Percentiles rank a stretch among this genome's conserved stretches.
phyloP scores from a whole-genome alignment of 1,140 invertebrate species.

The Euwallacea fornicatus region DNA sequence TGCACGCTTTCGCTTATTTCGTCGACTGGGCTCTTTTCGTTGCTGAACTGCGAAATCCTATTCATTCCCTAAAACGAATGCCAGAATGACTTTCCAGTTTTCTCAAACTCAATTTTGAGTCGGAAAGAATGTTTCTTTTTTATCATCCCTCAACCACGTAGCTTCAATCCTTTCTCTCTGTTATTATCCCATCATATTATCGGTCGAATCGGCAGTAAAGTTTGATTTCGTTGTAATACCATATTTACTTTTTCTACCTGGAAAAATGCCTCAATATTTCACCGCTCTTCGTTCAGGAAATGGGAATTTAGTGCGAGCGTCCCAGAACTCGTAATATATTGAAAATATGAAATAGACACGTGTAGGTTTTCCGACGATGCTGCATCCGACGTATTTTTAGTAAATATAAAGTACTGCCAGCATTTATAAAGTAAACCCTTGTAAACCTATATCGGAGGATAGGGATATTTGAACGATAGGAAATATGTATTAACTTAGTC shows the following conservation, averaged over 20 bases:
- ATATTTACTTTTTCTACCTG: constrained; percentile 8
- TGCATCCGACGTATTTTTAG: not conserved
- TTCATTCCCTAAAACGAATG: constrained; percentile 5
- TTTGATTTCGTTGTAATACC: constrained; percentile 8
- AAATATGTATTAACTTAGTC: no score
- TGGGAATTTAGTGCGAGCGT: constrained; percentile 1
- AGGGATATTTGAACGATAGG: no score
- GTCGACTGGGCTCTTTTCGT: constrained; percentile 6
- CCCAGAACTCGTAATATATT: constrained; percentile 3
- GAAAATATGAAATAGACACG: constrained; percentile 10
- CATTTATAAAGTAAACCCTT: not conserved
- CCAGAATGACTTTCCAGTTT: constrained; percentile 1
- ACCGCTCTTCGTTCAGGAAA: not conserved
- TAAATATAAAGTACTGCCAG: constrained; percentile 1
- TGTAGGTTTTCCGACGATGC: constrained; percentile 1
- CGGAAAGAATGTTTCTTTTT: no score
- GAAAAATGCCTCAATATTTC: constrained; percentile 2
- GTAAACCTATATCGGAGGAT: no score
- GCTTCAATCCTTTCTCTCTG: no score
- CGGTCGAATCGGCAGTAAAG: constrained; percentile 7
- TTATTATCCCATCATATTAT: not conserved
- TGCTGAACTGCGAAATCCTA: constrained; percentile 3
- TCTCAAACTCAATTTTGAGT: not conserved
- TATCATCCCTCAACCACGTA: no score
- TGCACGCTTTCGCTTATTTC: constrained; percentile 4